Percentiles rank a stretch among this genome's conserved stretches.
Evolutionary conservation across 1,140 invertebrate genomes (phyloP).

Genomic region (Pararge aegeria): DNA sequence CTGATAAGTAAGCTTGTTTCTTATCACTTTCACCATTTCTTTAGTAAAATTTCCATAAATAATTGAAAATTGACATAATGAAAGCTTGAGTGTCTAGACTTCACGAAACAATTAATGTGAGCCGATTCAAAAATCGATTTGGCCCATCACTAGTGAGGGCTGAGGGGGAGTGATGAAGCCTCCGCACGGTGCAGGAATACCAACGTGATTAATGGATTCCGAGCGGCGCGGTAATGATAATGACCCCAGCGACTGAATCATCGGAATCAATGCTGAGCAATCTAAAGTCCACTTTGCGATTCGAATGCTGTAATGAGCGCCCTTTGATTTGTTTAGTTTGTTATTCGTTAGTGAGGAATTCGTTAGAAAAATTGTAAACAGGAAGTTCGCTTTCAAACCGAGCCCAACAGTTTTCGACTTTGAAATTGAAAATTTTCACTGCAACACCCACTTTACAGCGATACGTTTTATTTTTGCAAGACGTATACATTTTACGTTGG

Average conservation of each 20-base stretch:
- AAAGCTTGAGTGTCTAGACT: not conserved
- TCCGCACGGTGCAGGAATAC: constrained; percentile 56
- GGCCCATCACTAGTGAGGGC: constrained; percentile 22
- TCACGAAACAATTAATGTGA: not conserved
- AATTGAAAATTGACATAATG: not conserved
- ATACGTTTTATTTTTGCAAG: too few relatives aligned
- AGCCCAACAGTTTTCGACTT: not conserved
- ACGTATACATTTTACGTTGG: too few relatives aligned
- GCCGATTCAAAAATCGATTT: constrained; percentile 14
- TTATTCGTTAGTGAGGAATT: constrained; percentile 1
- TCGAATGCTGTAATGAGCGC: constrained; percentile 17
- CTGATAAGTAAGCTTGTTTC: too few relatives aligned
- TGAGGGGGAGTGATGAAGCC: constrained; percentile 37
- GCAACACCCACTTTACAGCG: not conserved
- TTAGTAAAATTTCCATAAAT: too few relatives aligned
- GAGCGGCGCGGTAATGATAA: constrained; percentile 67
- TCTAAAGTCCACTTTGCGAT: constrained; percentile 28
- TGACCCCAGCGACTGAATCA: constrained; percentile 63
- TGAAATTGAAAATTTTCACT: not conserved
- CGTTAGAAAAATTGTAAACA: constrained; percentile 1
- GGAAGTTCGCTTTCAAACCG: not conserved
- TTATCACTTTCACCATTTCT: too few relatives aligned
- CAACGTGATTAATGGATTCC: constrained; percentile 75
- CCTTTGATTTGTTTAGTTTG: constrained; percentile 17
- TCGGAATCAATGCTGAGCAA: constrained; percentile 52